Evolutionary conservation across 2,888 invertebrate species (phyloP), one percentile per base, ranked within the genome.

Genomic region (Pristionchus maxplancki): DNA sequence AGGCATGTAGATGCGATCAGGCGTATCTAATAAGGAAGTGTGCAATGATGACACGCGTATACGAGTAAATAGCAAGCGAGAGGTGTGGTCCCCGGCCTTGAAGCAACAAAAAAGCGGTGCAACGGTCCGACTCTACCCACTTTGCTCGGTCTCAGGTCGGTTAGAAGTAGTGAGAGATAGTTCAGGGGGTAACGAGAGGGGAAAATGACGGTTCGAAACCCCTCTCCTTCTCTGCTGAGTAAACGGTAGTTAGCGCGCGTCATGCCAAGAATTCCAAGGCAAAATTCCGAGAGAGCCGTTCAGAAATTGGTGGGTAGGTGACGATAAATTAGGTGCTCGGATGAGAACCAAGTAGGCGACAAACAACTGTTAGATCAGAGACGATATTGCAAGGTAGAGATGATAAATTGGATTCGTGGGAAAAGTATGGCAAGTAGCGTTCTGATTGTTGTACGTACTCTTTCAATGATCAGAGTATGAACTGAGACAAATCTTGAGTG

Each of bases 71-170:
- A 37, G 28, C 9, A 34, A 6, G 8, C 13, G 71, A 6, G 71
- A 71, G 71, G 71, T 71, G 71, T 71, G 71, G 71, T 71, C 71
- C 13, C 71, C 24, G 31, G n/a, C 71, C 71, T 71, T 71, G 71
- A 34, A 34, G 37, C 37, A 37, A 37, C 13, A 11, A 71, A 24
- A 37, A 71, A 37, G 37, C 8, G n/a, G n/a, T 5, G 58, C 58
- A 58, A 58, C 58, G 58, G 58, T 58, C 58, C 58, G 24, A 9
- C n/a, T 58, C 58, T 58, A 24, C 24, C n/a, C 58, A 58, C 24
- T n/a, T 0, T 58, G 2, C 58, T 3, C n/a, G n/a, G 1, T 58
- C 58, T 58, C n/a, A 24, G 24, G 58, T n/a, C n/a, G 58, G 58
- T n/a, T 8, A 58, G 58, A 58, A 9, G 4, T 4, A 2, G 24